Percentiles rank a stretch among this genome's conserved stretches.
phyloP scores from a whole-genome alignment of 2,888 invertebrate genomes.

The Acronicta leporina region DNA sequence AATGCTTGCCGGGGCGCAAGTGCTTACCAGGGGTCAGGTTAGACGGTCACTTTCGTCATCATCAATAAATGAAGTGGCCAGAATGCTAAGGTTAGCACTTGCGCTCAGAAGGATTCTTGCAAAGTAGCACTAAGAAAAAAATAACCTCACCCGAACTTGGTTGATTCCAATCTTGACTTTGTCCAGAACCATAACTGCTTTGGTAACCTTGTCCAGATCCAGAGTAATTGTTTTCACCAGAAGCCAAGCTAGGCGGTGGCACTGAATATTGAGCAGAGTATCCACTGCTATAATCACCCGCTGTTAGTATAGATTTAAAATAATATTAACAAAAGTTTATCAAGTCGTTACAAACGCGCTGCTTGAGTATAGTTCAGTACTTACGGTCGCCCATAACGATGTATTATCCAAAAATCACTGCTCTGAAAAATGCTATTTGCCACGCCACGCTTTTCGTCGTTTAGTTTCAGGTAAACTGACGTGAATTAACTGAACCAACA shows the following conservation, averaged over 20 bases:
- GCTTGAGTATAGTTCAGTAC: constrained; percentile 20
- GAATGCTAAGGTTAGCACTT: too few relatives aligned
- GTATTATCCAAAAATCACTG: background rate
- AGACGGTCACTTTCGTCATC: too few relatives aligned
- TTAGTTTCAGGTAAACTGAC: too few relatives aligned
- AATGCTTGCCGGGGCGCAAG: too few relatives aligned
- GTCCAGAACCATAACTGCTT: constrained; percentile 71
- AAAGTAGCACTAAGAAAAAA: background rate
- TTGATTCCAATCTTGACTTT: constrained; percentile 78
- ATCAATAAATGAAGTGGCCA: too few relatives aligned
- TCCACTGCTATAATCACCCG: constrained; percentile 81
- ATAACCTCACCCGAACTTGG: constrained; percentile 70
- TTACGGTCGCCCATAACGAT: constrained; percentile 50
- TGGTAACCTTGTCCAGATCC: constrained; percentile 76
- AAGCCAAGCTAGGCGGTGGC: constrained; percentile 80
- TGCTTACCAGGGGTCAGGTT: too few relatives aligned
- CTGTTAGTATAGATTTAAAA: constrained; percentile 24
- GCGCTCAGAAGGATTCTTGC: too few relatives aligned
- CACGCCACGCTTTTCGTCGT: constrained; percentile 48
- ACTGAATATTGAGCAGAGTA: constrained; percentile 84
- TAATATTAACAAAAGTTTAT: background rate
- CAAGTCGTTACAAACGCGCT: background rate
- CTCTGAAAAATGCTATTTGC: background rate
- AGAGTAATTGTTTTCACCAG: constrained; percentile 77
- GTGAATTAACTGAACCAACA: too few relatives aligned